These are phyloP conservation scores for Machimus atricapillus DNA, from an alignment of 2,888 invertebrate species.

Conservation along the genomic window DNA sequence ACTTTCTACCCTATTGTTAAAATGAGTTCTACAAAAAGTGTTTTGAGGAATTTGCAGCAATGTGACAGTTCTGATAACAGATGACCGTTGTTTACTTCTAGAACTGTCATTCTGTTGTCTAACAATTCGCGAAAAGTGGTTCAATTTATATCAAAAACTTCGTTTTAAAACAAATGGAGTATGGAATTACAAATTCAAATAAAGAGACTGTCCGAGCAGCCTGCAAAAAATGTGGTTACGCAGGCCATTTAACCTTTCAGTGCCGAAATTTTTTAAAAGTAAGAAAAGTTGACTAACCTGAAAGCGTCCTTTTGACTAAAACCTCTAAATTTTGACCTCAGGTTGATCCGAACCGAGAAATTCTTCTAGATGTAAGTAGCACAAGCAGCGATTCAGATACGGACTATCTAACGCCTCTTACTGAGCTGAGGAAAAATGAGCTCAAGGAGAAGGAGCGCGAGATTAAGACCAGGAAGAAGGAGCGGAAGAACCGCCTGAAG, in stretches of 20 bases:
- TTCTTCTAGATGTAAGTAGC: conserved; percentile 91
- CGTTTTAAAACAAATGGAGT: conserved; percentile 55
- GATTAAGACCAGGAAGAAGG: conserved; percentile 48
- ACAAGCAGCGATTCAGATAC: conserved; percentile 87
- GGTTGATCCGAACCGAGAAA: conserved; percentile 92
- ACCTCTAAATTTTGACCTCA: conserved; percentile 50
- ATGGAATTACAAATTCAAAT: conserved; percentile 63
- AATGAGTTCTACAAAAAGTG: background rate
- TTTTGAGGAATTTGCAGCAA: background rate
- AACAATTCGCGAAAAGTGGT: background rate
- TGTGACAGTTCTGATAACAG: background rate
- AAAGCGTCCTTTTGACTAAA: background rate
- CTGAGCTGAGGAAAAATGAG: conserved; percentile 80
- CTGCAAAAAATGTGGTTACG: conserved; percentile 95
- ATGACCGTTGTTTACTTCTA: background rate
- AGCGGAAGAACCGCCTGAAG: conserved; percentile 46
- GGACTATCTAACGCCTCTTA: conserved; percentile 84
- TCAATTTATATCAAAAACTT: background rate
- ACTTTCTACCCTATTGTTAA: background rate
- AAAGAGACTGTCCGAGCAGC: conserved; percentile 83
- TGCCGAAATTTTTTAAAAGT: conserved; percentile 92
- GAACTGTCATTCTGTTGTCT: background rate
- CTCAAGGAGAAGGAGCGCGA: conserved; percentile 74
- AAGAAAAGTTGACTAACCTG: background rate
- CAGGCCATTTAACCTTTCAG: conserved; percentile 94